Evolutionary conservation across 2,797 vertebrate species (phyloP).

Genomic region (Chrosomus eos): DNA sequence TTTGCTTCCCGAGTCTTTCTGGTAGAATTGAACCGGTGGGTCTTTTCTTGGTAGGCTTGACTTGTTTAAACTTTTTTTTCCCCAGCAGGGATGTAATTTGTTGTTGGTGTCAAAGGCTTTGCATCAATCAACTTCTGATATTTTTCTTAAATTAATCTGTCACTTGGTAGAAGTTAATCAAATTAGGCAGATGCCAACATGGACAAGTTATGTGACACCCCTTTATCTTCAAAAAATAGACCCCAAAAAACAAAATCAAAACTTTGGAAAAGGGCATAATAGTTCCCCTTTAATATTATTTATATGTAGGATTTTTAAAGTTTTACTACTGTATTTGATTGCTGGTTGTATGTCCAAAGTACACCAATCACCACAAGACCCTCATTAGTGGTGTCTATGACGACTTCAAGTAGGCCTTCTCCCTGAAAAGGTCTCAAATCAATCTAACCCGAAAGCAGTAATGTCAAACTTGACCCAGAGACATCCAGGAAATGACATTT

Average conservation of each 20-base stretch:
- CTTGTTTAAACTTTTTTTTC: background rate
- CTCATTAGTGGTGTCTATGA: conserved; percentile 13
- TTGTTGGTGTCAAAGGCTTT: background rate
- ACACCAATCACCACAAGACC: background rate
- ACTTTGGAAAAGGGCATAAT: background rate
- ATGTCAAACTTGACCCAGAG: conserved; percentile 26
- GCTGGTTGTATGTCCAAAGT: background rate
- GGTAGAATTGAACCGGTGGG: background rate
- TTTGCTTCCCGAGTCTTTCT: too few species aligned
- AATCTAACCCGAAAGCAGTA: conserved; percentile 26
- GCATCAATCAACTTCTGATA: background rate
- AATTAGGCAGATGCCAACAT: background rate
- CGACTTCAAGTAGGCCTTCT: background rate
- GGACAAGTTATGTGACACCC: background rate
- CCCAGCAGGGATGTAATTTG: too few species aligned
- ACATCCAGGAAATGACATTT: conserved; percentile 35
- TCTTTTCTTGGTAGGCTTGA: background rate
- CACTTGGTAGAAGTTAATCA: background rate
- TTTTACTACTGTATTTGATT: background rate
- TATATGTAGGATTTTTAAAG: background rate
- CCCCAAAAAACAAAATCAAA: background rate
- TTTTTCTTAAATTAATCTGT: background rate
- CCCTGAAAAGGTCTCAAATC: conserved; percentile 38
- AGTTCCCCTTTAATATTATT: background rate
- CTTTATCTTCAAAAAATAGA: background rate